Evolutionary conservation across 2,113 vertebrate species (phyloP), one percentile per base, ranked within the genome.

Genomic region (Alligator sinensis): DNA sequence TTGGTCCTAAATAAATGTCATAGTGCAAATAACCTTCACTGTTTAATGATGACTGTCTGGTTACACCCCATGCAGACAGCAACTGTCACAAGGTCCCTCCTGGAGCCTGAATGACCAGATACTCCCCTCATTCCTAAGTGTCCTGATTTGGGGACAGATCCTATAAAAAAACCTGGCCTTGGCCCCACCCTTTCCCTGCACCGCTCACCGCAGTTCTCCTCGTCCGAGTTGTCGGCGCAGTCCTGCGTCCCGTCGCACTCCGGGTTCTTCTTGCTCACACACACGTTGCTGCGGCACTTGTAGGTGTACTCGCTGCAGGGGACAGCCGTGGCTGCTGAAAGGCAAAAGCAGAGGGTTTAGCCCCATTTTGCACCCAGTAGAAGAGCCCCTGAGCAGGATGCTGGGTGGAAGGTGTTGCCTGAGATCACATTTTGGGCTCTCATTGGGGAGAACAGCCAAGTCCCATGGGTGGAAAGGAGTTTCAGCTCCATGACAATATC

Each of bases 161-260:
- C 70, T 55, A 57, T 7, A 55, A 55, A 81, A 25, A 34, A 13
- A 24, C 19, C 27, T 16, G 30, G 5, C 47, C 4, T 0, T 0
- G 4, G 66, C 6, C 24, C 19, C 30, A 55, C 3, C 16, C 18
- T 5, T 1, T 47, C 28, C 15, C 54, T 38, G 1, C 9, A 55
- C 38, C 3, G 91, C 98, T 91, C 97, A 99, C 99, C 94, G 22
- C 99, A 99, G 88, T 97, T 93, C 15, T 96, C 95, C 96, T 99
- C 99, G 0, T 99, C 99, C 0, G 99, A 99, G 30, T 97, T 97
- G 1, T 99, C 99, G 0, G 95, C 92, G 0, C 99, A 99, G 97
- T 99, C 99, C 11, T 1, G 2, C 27, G 70, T 82, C 15, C 98
- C 98, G 0, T 99, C 99, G 4, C 99, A 99, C 80, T 99, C 98